Evolutionary conservation across 2,888 invertebrate genomes (phyloP), one percentile per base, ranked within the genome.

Genomic region (Tromatobia lineatoria): DNA sequence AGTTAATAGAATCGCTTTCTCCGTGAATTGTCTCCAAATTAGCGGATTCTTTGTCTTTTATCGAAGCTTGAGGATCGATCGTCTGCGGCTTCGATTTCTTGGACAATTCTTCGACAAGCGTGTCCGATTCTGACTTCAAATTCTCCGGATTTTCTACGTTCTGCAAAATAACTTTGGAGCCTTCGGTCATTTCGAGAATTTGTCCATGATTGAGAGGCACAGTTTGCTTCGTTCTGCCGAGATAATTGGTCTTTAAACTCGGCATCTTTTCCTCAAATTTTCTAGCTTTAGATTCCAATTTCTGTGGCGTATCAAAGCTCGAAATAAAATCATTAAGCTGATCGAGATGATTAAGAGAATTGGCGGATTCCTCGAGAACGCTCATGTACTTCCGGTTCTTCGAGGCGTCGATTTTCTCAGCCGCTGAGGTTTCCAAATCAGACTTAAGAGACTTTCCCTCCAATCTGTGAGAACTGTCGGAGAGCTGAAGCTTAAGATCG

Each of bases 201-300:
- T 79, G 59, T 8, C 73, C 67, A 23, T 74, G 74, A 59, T 25
- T 74, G 29, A 61, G 73, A 57, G 67, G 34, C 11, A 66, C 38
- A 7, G 71, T 23, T 15, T 71, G 75, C 13, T 77, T 82, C 13
- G 81, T 57, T 23, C 76, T 73, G 11, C 50, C 23, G 3, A 67
- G 45, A 70, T 80, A 76, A 73, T 52, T 73, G n/a, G 59, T 73
- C 52, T 76, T 75, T n/a, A 59, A 59, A 38, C 76, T 89, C 0
- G 93, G 93, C 93, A 94, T 93, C 82, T 92, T 93, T 20, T 93
- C 93, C 70, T 93, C 93, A 59, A 92, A 94, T 45, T 93, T 93
- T n/a, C 91, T 89, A 6, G 92, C 84, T 18, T 90, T 93, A 7
- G 90, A 78, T 29, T 93, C 92, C 25, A 93, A 92, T 42, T 91